A percentile compares a stretch with the other conserved stretches of the same genome.
Conservation (phyloP, 2,797 vertebrate species). For the Pantherophis alleghaniensis region DNA sequence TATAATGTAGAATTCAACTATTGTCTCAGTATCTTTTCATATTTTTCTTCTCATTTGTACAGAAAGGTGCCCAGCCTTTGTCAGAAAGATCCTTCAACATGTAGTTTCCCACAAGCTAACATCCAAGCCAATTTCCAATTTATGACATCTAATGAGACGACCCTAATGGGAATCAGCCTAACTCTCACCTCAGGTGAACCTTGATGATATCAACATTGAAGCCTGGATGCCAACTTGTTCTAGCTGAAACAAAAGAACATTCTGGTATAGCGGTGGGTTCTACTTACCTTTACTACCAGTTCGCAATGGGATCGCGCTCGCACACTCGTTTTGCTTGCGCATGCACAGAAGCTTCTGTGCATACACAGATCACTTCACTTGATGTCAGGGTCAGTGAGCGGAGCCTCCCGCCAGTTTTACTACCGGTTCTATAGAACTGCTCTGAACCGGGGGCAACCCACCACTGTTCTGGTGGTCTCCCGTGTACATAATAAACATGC, state of each 20-base stretch:
- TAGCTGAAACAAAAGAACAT: background rate
- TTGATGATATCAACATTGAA: background rate
- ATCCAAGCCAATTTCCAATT: background rate
- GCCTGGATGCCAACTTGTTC: background rate
- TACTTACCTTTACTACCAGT: too few species aligned
- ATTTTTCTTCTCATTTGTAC: background rate
- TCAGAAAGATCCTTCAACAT: background rate
- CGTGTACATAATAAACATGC: background rate
- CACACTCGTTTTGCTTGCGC: too few species aligned
- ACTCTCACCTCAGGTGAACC: background rate
- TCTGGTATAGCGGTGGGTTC: background rate
- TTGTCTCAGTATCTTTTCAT: background rate
- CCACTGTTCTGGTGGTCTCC: background rate
- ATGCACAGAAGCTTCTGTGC: too few species aligned
- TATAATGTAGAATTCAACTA: background rate
- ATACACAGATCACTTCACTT: too few species aligned
- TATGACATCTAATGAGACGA: background rate
- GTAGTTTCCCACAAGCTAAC: background rate
- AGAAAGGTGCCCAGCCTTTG: background rate
- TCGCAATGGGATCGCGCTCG: too few species aligned
- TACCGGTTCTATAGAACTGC: too few species aligned
- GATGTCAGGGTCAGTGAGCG: too few species aligned
- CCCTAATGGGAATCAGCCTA: background rate
- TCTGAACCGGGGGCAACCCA: too few species aligned
- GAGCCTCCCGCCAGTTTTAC: too few species aligned